Percentiles rank a stretch among this genome's conserved stretches.
These are phyloP conservation scores for Mallateleia sp. DNA, from an alignment of 2,888 invertebrate genomes.

Conservation along the genomic window DNA sequence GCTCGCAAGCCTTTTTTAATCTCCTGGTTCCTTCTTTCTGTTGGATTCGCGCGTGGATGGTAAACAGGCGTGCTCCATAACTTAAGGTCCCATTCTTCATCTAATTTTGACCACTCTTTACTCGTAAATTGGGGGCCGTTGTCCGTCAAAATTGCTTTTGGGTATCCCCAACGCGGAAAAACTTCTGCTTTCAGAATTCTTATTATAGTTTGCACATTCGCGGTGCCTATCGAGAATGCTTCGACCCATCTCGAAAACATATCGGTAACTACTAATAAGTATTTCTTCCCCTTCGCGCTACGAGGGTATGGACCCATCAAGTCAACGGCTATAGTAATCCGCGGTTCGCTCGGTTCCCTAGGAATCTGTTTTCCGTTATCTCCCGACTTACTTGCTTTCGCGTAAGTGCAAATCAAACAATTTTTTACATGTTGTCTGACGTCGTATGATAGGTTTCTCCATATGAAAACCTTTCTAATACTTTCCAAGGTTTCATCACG, in stretches of 20 bases:
- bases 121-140: slow-evolving; percentile 61
- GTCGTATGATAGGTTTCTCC: no score
- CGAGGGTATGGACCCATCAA: neutral
- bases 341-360: no score
- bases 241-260: slow-evolving; percentile 73
- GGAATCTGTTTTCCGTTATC: no score
- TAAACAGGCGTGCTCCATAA: no score
- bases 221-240: slow-evolving; percentile 56
- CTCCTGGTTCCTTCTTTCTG: slow-evolving; percentile 57
- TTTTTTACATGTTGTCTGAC: no score
- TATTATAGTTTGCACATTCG: slow-evolving; percentile 25
- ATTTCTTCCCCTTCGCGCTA: neutral
- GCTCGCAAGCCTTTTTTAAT: slow-evolving; percentile 31
- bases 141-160: slow-evolving; percentile 54
- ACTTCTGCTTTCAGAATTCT: slow-evolving; percentile 33
- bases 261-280: slow-evolving; percentile 1
- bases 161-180: slow-evolving; percentile 50
- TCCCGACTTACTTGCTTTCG: no score
- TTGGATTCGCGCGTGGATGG: slow-evolving; percentile 60
- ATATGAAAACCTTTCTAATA: no score
- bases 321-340: no score
- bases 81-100: no score
- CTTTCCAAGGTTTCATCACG: no score
- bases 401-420: no score
- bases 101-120: neutral